A percentile compares a stretch with the other conserved stretches of the same genome.
phyloP scores from a whole-genome alignment of 2,113 vertebrate genomes.

The Mustela nigripes region DNA sequence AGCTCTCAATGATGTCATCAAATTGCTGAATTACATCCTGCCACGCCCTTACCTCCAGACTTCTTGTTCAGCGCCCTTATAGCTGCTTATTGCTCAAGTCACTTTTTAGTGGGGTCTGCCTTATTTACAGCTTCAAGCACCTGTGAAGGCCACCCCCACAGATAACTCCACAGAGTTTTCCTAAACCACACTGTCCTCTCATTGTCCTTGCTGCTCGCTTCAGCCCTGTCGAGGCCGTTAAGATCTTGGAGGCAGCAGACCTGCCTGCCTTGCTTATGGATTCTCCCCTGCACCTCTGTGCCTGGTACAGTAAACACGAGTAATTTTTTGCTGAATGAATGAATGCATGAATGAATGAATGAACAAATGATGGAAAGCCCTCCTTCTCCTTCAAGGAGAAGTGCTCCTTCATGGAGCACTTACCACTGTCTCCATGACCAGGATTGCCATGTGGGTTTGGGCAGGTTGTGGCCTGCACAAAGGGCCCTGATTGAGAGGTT shows the following conservation, averaged over 20 bases:
- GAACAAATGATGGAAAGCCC: not conserved
- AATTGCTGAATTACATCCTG: too few relatives aligned
- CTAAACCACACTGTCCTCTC: not conserved
- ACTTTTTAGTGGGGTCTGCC: not conserved
- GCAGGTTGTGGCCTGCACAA: not conserved
- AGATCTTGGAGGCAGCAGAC: not conserved
- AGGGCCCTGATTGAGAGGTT: not conserved
- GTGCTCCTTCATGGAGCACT: not conserved
- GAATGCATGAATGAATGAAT: not conserved
- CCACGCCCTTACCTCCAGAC: too few relatives aligned
- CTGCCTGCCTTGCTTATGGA: not conserved
- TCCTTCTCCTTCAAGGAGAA: not conserved
- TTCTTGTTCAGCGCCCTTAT: too few relatives aligned
- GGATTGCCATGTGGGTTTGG: not conserved
- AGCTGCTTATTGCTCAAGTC: not conserved
- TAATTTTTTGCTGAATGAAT: conserved; percentile 6
- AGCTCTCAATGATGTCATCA: too few relatives aligned
- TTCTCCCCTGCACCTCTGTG: not conserved
- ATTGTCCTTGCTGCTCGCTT: not conserved
- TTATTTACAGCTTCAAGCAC: not conserved
- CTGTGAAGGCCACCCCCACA: not conserved
- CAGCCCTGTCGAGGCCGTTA: not conserved
- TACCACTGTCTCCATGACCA: not conserved
- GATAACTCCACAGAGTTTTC: not conserved
- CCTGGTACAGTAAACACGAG: not conserved